Evolutionary conservation across 2,888 invertebrate species (phyloP), one percentile per base, ranked within the genome.

Genomic region (Chorisops tibialis): DNA sequence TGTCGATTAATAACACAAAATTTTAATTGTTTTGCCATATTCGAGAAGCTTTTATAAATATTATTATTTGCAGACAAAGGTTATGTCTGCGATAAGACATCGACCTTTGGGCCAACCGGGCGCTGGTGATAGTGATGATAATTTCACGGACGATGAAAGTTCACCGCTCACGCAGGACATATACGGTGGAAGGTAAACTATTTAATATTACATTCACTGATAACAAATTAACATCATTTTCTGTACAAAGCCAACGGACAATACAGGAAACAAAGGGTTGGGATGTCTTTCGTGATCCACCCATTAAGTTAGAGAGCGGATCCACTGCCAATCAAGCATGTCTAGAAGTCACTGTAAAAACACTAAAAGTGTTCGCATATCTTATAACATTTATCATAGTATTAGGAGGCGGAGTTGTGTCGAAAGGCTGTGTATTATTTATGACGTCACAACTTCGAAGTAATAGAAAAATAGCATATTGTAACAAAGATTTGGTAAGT

Each of bases 241-340:
- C 41, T 39, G 41, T 4, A 41, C 22, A 0, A 64, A 91, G 91
- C 75, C 88, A 88, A 79, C 83, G 91, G 73, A 91, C 91, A 65
- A 86, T 91, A 70, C 87, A 87, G 73, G 92, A 91, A 78, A 91
- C 91, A 70, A 93, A 93, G 87, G 91, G 89, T 86, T 96, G 96
- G 96, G 96, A 96, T 84, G 94, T 96, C 63, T 96, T 96, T 81
- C 83, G 94, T 74, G 89, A 93, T 78, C 89, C 94, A 69, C 95
- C 96, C 9, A 88, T 88, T 70, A 91, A 93, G 79, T 86, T 87
- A 79, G 91, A 92, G 79, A 89, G 89, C 69, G 91, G 92, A 67
- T 93, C 93, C 56, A 91, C 91, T 85, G 91, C 91, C 70, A 90
- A 87, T 75, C 91, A 93, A 79, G 87, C 87, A 77, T 93, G 92